Evolutionary conservation across 2,888 invertebrate genomes (phyloP).

Genomic region (Hedychridium roseum): DNA sequence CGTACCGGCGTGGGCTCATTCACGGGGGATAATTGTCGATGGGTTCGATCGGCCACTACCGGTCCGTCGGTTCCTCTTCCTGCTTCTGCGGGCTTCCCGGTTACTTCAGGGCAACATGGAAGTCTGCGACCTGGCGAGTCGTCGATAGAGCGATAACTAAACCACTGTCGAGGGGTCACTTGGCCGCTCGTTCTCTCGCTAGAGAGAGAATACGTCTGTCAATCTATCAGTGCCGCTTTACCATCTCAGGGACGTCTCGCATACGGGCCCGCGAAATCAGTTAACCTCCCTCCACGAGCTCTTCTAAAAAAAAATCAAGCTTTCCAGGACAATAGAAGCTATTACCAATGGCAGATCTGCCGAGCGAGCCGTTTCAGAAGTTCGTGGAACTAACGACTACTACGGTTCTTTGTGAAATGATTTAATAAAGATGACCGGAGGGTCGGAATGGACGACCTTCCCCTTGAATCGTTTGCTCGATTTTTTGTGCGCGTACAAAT

Average conservation of each 20-base stretch:
- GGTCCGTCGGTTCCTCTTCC: slow-evolving; percentile 8
- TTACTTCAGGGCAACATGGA: slow-evolving; percentile 14
- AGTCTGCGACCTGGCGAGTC: slow-evolving; percentile 50
- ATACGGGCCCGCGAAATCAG: slow-evolving; percentile 42
- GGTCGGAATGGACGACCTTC: neutral
- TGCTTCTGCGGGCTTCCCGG: neutral
- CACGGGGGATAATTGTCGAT: slow-evolving; percentile 29
- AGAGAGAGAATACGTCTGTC: slow-evolving; percentile 57
- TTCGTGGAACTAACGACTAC: no score
- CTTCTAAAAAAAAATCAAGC: no score
- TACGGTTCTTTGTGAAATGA: no score
- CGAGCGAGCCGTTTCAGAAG: no score
- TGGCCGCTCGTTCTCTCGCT: no score
- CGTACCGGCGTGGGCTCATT: slow-evolving; percentile 49
- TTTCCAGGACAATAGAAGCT: no score
- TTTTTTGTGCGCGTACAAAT: neutral
- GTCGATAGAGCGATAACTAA: slow-evolving; percentile 59
- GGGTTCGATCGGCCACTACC: slow-evolving; percentile 37
- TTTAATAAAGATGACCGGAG: no score
- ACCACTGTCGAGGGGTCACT: slow-evolving; percentile 58
- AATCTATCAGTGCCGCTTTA: slow-evolving; percentile 52
- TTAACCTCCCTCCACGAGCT: slow-evolving; percentile 31
- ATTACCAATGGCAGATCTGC: no score
- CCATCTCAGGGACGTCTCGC: slow-evolving; percentile 50
- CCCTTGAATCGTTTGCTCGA: slow-evolving; percentile 11